Evolutionary conservation across 2,113 vertebrate species (phyloP), one percentile per base, ranked within the genome.

Genomic region (human (Homo sapiens)): DNA sequence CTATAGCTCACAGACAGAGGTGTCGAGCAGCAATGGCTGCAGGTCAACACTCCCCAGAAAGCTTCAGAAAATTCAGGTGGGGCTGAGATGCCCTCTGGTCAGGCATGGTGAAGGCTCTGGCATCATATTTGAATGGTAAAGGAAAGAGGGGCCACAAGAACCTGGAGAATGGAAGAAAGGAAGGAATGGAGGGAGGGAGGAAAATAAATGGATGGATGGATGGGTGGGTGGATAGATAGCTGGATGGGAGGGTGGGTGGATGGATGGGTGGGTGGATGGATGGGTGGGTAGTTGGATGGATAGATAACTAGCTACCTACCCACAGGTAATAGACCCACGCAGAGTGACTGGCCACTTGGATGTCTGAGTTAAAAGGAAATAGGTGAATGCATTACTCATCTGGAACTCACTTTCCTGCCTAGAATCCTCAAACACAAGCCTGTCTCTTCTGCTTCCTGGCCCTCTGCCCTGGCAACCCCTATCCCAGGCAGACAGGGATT

Each of bases 401-500:
- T 84, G 70, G 70, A 79, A 94, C 25, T 61, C 30, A 80, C 70
- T 88, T 87, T 25, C 20, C 72, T 93, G 78, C 68, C 45, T 68
- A 18, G 72, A 72, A 35, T 81, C 50, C 93, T 85, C 80, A 75
- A 90, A 88, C 70, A 40, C 52, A 93, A 90, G 35, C 18, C 72
- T 83, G 25, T 89, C 87, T 97, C 50, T 61, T 83, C 13, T 40
- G 84, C 48, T 85, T 97, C 85, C 72, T 93, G 87, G 87, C 75
- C 87, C 75, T 96, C 66, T 92, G 83, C 79, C 83, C 68, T 70
- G 45, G 70, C 85, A 95, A 57, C 45, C 70, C 70, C 61, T 95
- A 61, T 90, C 52, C 75, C 68, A 55, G 66, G 88, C 81, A 95
- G 88, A 75, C 8, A 2, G 68, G 72, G 93, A 80, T 93, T 86